phyloP scores from a whole-genome alignment of 35 echinoderm and acorn worm genomes.

The Apostichopus californicus region DNA sequence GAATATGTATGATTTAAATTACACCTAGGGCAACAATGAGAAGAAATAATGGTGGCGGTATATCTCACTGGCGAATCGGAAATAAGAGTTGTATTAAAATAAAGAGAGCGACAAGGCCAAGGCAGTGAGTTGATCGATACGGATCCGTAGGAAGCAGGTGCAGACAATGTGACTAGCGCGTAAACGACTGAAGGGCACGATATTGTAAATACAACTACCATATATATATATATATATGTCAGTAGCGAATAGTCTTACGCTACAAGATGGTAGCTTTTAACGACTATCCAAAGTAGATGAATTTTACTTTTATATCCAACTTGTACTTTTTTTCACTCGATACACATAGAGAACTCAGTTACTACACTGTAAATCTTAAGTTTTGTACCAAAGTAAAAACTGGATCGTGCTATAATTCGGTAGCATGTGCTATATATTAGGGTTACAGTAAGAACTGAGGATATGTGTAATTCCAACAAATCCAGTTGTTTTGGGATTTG shows the following conservation, averaged over 20 bases:
- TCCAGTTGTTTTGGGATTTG: not conserved
- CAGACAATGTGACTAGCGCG: not conserved
- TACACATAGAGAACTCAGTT: too few species aligned
- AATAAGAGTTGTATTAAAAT: conserved; percentile 43
- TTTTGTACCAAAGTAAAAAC: too few species aligned
- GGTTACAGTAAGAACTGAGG: too few species aligned
- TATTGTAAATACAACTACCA: conserved; percentile 23
- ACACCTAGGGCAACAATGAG: conserved; percentile 39
- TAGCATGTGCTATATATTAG: too few species aligned
- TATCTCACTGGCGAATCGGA: conserved; percentile 24
- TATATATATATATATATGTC: not conserved
- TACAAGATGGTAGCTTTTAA: not conserved
- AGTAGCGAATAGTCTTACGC: not conserved
- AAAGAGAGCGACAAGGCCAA: conserved; percentile 49
- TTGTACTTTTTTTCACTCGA: not conserved
- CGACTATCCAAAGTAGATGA: not conserved
- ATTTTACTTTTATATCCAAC: not conserved
- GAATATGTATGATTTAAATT: conserved; percentile 14
- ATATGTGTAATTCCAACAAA: too few species aligned
- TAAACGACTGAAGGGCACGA: conserved; percentile 50
- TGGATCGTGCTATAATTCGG: too few species aligned
- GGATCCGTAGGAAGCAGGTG: conserved; percentile 45
- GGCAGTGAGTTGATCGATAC: conserved; percentile 28
- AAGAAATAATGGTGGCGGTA: conserved; percentile 22
- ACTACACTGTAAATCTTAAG: too few species aligned